Conservation (phyloP, 1,140 invertebrate genomes). For the Bombus vancouverensis region DNA sequence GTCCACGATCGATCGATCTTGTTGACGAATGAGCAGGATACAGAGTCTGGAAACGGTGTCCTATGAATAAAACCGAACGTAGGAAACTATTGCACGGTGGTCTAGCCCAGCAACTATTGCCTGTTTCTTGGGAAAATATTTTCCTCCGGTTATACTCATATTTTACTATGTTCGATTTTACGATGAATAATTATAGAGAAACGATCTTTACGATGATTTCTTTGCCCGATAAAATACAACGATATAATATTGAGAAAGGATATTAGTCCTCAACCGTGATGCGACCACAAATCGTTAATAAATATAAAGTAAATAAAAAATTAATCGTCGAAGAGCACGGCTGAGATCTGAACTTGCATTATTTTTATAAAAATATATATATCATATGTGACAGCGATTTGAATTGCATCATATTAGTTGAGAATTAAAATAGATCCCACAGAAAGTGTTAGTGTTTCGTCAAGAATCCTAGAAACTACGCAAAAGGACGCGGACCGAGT, state of each 20-base stretch:
- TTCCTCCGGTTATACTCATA: not conserved
- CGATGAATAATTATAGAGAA: not conserved
- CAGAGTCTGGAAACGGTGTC: constrained; percentile 30
- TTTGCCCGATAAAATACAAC: not conserved
- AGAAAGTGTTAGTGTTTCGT: too few relatives aligned
- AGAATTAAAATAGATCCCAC: too few relatives aligned
- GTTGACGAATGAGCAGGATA: constrained; percentile 50
- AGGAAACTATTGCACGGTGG: not conserved
- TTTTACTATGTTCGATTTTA: not conserved
- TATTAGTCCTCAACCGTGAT: too few relatives aligned
- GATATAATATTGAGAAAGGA: too few relatives aligned
- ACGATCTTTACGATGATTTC: not conserved
- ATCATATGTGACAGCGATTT: not conserved
- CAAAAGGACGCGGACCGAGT: too few relatives aligned
- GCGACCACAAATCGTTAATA: too few relatives aligned
- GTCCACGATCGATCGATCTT: constrained; percentile 60
- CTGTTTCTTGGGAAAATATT: constrained; percentile 15
- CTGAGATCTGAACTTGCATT: too few relatives aligned
- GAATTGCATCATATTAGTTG: too few relatives aligned
- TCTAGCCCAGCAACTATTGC: not conserved
- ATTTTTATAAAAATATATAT: not conserved
- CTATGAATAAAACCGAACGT: constrained; percentile 31
- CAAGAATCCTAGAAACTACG: too few relatives aligned
- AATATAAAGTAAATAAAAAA: not conserved
- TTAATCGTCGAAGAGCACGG: not conserved